phyloP scores from a whole-genome alignment of 2,888 invertebrate species.

The Heteromyza rotundicornis region DNA sequence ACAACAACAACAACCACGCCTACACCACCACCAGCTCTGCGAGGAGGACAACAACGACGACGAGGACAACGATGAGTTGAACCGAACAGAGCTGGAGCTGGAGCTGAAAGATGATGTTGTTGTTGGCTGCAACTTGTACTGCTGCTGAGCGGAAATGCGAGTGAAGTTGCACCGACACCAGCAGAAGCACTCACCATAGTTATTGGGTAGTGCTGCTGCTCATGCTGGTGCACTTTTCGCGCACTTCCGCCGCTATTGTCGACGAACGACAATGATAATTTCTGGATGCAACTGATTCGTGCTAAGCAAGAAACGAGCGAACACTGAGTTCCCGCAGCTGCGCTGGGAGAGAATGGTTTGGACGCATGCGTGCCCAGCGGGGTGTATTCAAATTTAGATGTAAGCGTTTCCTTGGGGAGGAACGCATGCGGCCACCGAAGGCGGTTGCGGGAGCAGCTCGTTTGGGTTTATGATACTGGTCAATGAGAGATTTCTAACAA shows the following conservation, averaged over 20 bases:
- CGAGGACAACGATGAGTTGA: constrained; percentile 7
- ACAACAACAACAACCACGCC: constrained; percentile 41
- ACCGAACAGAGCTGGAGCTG: constrained; percentile 35
- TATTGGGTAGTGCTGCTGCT: constrained; percentile 7
- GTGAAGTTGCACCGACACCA: too few relatives aligned
- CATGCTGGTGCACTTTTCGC: too few relatives aligned
- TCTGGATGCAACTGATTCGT: constrained; percentile 63
- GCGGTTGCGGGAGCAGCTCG: constrained; percentile 40
- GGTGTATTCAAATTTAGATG: not conserved
- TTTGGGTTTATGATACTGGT: constrained; percentile 62
- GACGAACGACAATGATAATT: constrained; percentile 48
- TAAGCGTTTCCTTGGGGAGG: not conserved
- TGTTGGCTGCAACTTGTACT: constrained; percentile 49
- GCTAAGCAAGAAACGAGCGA: constrained; percentile 57
- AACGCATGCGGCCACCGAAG: constrained; percentile 10
- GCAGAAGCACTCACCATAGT: too few relatives aligned
- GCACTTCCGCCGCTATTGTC: constrained; percentile 26
- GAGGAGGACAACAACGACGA: constrained; percentile 18
- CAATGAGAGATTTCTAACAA: constrained; percentile 20
- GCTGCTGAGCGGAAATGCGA: constrained; percentile 44
- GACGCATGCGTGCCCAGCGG: not conserved
- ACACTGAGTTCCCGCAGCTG: constrained; percentile 22
- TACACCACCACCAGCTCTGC: constrained; percentile 28
- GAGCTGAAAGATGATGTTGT: constrained; percentile 45
- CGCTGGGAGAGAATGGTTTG: not conserved